A percentile compares a stretch with the other conserved stretches of the same genome.
phyloP scores from a whole-genome alignment of 2,888 invertebrate species.

The Netelia inedita region DNA sequence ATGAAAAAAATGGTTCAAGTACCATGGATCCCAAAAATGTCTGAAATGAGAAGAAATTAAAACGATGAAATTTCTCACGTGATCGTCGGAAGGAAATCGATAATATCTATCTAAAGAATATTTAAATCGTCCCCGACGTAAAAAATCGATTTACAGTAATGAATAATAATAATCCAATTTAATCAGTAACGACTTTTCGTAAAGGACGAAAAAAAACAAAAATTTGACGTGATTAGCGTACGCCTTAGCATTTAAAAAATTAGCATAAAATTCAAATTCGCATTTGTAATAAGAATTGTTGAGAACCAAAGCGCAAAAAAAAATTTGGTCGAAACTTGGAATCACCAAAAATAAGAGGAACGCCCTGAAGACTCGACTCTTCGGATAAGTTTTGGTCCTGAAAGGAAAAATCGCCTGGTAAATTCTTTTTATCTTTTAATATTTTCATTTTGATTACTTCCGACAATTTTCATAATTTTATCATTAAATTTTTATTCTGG shows the following conservation, averaged over 20 bases:
- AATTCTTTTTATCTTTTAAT: not conserved
- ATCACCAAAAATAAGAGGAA: not conserved
- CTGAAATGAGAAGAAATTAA: not conserved
- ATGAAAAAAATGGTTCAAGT: not conserved
- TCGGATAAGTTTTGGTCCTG: not conserved
- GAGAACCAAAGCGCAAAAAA: not conserved
- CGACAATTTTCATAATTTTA: too few relatives aligned
- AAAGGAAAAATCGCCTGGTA: not conserved
- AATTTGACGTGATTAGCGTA: not conserved
- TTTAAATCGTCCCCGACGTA: not conserved
- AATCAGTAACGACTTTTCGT: not conserved
- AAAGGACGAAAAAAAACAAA: not conserved
- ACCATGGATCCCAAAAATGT: not conserved
- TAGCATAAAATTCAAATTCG: not conserved
- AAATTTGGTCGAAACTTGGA: not conserved
- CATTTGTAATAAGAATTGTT: not conserved
- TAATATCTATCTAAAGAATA: too few relatives aligned
- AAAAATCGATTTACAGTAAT: not conserved
- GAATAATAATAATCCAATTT: not conserved
- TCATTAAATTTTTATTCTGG: too few relatives aligned
- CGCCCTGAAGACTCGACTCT: not conserved
- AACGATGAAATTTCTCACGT: not conserved
- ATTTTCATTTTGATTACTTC: not conserved
- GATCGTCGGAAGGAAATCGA: not conserved
- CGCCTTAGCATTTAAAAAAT: not conserved